Evolutionary conservation across 2,797 vertebrate genomes (phyloP).

Genomic region (Gallinago nigripennis): DNA sequence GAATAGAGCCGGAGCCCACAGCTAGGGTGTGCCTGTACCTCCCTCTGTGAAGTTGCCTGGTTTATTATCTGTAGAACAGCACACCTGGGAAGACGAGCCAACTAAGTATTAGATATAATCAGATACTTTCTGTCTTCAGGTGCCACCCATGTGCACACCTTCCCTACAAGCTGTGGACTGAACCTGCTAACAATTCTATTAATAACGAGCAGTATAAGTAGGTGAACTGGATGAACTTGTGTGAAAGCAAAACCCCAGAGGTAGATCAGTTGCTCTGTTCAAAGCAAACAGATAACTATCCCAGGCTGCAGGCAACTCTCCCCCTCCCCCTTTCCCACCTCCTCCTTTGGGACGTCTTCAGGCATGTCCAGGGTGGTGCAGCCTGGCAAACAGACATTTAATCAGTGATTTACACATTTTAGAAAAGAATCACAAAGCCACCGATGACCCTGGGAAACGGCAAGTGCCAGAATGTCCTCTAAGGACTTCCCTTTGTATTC

Average conservation of each 20-base stretch:
- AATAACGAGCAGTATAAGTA: constrained; percentile 52
- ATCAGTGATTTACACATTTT: background rate
- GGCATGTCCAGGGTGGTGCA: constrained; percentile 57
- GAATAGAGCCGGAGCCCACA: constrained; percentile 15
- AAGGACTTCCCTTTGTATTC: background rate
- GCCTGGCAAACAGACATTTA: background rate
- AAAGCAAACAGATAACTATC: constrained; percentile 66
- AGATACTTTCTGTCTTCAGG: constrained; percentile 67
- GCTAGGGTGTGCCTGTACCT: constrained; percentile 50
- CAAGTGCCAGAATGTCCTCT: background rate
- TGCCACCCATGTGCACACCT: constrained; percentile 69
- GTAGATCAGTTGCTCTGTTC: constrained; percentile 49
- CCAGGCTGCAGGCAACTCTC: constrained; percentile 49
- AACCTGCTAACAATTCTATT: constrained; percentile 69
- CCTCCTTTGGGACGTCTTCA: constrained; percentile 56
- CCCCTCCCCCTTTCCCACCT: constrained; percentile 23
- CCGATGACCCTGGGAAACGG: background rate
- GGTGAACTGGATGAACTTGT: constrained; percentile 71
- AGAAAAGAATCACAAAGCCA: background rate
- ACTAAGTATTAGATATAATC: constrained; percentile 49
- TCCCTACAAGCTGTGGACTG: constrained; percentile 62
- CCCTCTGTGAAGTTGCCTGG: constrained; percentile 35
- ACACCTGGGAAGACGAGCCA: constrained; percentile 61
- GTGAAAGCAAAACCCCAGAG: constrained; percentile 59
- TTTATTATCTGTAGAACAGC: constrained; percentile 50